phyloP scores from a whole-genome alignment of 2,113 vertebrate species.

The Butastur rufipennis region DNA sequence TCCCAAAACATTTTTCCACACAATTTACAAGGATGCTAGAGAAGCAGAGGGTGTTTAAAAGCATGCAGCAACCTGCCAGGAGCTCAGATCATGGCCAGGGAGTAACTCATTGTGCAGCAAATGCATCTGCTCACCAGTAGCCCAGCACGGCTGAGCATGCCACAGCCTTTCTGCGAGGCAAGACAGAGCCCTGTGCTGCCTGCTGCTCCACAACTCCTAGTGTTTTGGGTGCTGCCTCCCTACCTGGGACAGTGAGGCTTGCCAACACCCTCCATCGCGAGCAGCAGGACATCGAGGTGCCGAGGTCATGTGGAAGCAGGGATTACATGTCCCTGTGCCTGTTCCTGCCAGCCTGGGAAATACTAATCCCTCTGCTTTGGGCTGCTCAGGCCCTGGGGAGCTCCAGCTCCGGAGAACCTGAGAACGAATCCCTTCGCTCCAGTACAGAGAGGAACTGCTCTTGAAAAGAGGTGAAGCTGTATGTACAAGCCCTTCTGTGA shows the following conservation, averaged over 20 bases:
- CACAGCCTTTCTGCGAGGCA: background rate
- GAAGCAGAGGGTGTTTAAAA: background rate
- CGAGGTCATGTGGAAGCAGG: rapidly evolving
- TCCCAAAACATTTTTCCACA: background rate
- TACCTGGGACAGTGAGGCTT: background rate
- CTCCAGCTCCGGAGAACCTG: background rate
- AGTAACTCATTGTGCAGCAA: background rate
- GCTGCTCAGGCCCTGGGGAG: background rate
- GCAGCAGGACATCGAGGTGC: background rate
- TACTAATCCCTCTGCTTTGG: background rate
- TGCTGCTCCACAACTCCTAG: background rate
- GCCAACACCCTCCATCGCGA: background rate
- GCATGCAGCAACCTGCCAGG: background rate
- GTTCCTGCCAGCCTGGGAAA: background rate
- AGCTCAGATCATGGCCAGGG: background rate
- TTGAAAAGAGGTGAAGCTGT: background rate
- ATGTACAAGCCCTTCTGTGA: background rate
- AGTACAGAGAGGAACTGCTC: background rate
- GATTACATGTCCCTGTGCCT: rapidly evolving
- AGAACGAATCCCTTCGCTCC: background rate
- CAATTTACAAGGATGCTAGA: background rate
- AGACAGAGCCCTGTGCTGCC: background rate
- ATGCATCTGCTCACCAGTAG: background rate
- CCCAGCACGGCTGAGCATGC: background rate
- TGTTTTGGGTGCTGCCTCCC: background rate